These are phyloP conservation scores for Macropis europaea DNA, from an alignment of 2,888 invertebrate species.

Conservation along the genomic window DNA sequence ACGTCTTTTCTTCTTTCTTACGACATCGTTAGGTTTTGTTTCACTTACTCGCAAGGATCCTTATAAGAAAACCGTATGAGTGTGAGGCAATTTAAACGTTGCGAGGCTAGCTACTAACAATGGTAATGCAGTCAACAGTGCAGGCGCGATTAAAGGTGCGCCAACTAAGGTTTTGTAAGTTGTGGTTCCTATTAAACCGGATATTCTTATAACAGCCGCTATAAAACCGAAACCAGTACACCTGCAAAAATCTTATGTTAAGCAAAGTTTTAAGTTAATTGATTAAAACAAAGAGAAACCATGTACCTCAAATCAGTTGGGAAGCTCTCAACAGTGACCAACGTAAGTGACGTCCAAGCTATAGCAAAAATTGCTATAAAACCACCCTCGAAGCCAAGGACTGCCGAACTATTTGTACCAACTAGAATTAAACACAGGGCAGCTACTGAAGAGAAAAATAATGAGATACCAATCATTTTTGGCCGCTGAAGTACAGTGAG, in stretches of 20 bases:
- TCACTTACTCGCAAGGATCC: constrained; percentile 7
- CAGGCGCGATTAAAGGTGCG: constrained; percentile 78
- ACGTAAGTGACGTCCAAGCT: constrained; percentile 80
- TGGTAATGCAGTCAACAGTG: constrained; percentile 77
- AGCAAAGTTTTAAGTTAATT: too few species aligned
- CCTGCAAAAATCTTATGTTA: constrained; percentile 62
- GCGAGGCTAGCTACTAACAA: constrained; percentile 78
- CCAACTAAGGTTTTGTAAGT: constrained; percentile 78
- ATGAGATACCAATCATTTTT: constrained; percentile 79
- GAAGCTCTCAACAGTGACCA: constrained; percentile 80
- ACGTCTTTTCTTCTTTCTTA: constrained; percentile 23
- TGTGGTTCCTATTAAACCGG: constrained; percentile 78
- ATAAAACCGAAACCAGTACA: constrained; percentile 80
- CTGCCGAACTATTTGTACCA: constrained; percentile 75
- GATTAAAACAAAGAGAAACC: neutral
- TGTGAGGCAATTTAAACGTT: constrained; percentile 79
- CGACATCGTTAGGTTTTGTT: neutral
- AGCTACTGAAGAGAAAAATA: constrained; percentile 78
- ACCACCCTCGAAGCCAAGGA: constrained; percentile 80
- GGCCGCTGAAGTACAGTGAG: constrained; percentile 79
- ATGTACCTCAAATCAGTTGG: constrained; percentile 80
- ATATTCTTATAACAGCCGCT: constrained; percentile 78
- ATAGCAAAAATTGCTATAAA: constrained; percentile 80
- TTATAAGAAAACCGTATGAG: constrained; percentile 79
- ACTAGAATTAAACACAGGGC: constrained; percentile 79